phyloP scores from a whole-genome alignment of 2,113 vertebrate species.

The Hucho hucho region DNA sequence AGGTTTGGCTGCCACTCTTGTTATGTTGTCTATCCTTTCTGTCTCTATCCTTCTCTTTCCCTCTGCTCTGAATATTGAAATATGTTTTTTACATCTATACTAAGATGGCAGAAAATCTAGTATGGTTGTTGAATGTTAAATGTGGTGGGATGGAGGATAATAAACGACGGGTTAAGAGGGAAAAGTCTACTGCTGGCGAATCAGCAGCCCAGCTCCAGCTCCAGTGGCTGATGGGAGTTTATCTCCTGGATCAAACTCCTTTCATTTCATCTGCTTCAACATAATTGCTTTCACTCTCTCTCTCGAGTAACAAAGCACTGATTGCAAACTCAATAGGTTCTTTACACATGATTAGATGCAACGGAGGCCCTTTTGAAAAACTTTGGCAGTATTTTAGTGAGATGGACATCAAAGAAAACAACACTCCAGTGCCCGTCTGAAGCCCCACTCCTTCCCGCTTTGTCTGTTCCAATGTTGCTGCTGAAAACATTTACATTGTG shows the following conservation, averaged over 20 bases:
- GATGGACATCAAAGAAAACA: conserved; percentile 5
- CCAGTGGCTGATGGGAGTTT: conserved; percentile 18
- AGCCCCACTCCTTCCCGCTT: too few species aligned
- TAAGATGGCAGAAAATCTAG: too few species aligned
- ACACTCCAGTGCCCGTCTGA: not conserved
- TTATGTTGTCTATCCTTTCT: too few species aligned
- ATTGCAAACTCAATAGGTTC: conserved; percentile 52
- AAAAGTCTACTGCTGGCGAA: conserved; percentile 6
- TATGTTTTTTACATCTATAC: too few species aligned
- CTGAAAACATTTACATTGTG: too few species aligned
- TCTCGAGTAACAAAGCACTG: conserved; percentile 43
- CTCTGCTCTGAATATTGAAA: too few species aligned
- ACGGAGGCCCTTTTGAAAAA: conserved; percentile 6
- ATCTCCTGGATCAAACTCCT: conserved; percentile 24
- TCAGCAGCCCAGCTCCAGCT: conserved; percentile 14
- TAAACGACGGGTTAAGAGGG: too few species aligned
- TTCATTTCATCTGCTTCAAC: conserved; percentile 40
- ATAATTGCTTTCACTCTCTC: conserved; percentile 51
- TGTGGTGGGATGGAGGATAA: too few species aligned
- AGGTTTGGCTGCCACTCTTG: too few species aligned
- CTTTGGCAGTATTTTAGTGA: conserved; percentile 12
- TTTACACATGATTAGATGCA: conserved; percentile 52
- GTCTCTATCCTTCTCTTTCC: too few species aligned
- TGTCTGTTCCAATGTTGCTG: too few species aligned
- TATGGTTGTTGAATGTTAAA: too few species aligned